Percentiles rank a stretch among this genome's conserved stretches.
Conservation (phyloP, 1,140 invertebrate species). For the Hycleus phaleratus region DNA sequence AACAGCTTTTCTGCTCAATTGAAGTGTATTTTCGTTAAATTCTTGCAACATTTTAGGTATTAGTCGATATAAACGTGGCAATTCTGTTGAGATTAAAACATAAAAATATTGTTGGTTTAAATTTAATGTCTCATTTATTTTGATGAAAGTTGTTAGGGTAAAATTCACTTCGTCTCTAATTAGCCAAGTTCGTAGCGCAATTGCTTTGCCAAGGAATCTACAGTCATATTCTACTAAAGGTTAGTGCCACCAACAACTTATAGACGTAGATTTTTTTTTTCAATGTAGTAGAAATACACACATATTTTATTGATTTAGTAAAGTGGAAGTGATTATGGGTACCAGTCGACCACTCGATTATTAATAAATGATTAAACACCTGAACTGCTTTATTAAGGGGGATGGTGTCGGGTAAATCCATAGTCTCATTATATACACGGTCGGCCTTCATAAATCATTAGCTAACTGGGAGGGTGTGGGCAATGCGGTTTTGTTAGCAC, state of each 20-base stretch:
- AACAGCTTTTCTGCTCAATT: too few relatives aligned
- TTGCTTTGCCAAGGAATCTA: too few relatives aligned
- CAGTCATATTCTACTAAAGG: too few relatives aligned
- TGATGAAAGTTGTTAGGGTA: neutral
- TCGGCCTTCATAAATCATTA: slow-evolving; percentile 14
- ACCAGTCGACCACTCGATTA: slow-evolving; percentile 3
- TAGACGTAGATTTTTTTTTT: too few relatives aligned
- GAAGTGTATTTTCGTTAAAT: too few relatives aligned
- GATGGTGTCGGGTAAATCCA: slow-evolving; percentile 10
- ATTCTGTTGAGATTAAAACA: slow-evolving; percentile 3
- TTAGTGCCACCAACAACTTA: too few relatives aligned
- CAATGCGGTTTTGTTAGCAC: slow-evolving; percentile 8
- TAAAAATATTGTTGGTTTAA: slow-evolving; percentile 12
- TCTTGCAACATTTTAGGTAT: too few relatives aligned
- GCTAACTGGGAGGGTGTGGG: slow-evolving; percentile 8
- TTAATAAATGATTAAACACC: slow-evolving; percentile 15
- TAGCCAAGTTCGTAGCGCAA: too few relatives aligned
- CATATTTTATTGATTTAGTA: too few relatives aligned
- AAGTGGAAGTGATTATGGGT: neutral
- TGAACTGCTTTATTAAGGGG: slow-evolving; percentile 8
- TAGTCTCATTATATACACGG: slow-evolving; percentile 10
- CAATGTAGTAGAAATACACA: too few relatives aligned
- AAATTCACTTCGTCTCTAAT: too few relatives aligned
- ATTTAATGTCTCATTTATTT: slow-evolving; percentile 11
- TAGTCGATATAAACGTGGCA: too few relatives aligned